Conservation (phyloP, 2,113 vertebrate species). For the Actenoides hombroni region DNA sequence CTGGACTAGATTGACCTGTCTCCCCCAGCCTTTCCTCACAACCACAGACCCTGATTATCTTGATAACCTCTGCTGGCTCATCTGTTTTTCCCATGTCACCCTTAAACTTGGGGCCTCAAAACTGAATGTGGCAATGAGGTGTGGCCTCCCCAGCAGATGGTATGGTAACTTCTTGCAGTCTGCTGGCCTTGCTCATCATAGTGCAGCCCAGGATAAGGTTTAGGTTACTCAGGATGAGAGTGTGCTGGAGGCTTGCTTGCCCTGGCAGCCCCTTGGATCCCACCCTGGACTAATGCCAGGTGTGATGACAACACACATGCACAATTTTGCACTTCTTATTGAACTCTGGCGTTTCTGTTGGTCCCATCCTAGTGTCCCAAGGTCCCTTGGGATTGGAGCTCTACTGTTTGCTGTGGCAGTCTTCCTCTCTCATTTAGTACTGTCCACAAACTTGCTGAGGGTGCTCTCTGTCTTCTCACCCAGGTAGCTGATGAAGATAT, state of each 20-base stretch:
- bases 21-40: background rate
- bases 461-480: background rate
- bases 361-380: background rate
- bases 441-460: constrained; percentile 6
- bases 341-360: background rate
- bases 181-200: background rate
- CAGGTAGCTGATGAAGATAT: constrained; percentile 35
- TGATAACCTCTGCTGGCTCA: background rate
- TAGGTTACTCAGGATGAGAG: background rate
- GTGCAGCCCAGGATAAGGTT: background rate
- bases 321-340: background rate
- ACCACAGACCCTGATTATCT: background rate
- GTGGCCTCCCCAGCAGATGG: background rate
- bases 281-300: background rate
- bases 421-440: background rate
- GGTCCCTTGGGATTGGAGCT: background rate
- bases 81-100: background rate
- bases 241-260: background rate
- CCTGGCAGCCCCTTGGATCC: background rate
- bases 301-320: background rate
- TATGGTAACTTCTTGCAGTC: background rate
- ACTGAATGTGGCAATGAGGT: background rate
- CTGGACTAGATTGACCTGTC: too few species aligned
- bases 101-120: background rate
- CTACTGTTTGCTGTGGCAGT: background rate